phyloP scores from a whole-genome alignment of 2,113 vertebrate species.

The Nesoenas mayeri region DNA sequence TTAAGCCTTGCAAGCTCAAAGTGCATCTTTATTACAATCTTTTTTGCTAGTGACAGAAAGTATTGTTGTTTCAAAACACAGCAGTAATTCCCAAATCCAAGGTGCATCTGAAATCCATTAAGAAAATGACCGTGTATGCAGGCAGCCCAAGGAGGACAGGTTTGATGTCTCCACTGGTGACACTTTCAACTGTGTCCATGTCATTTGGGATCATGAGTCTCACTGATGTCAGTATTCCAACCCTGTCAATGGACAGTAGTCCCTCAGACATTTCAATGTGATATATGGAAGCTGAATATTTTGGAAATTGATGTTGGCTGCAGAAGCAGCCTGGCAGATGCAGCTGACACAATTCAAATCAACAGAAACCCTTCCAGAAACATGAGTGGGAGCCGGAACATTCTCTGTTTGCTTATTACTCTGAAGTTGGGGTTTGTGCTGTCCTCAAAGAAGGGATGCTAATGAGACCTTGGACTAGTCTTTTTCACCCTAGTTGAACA shows the following conservation, averaged over 20 bases:
- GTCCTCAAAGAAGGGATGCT: neutral
- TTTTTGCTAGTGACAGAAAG: neutral
- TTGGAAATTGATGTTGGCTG: neutral
- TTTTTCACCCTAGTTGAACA: neutral
- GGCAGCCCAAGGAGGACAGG: neutral
- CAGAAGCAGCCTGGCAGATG: neutral
- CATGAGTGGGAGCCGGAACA: neutral
- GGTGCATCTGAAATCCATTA: neutral
- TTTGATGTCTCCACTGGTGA: neutral
- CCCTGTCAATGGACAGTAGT: neutral
- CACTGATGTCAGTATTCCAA: neutral
- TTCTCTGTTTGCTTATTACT: neutral
- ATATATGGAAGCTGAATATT: accelerated
- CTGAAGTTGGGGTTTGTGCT: neutral
- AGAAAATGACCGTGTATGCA: neutral
- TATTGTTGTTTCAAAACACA: neutral
- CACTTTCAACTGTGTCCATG: neutral
- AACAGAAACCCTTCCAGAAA: neutral
- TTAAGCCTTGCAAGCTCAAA: neutral
- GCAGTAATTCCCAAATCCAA: neutral
- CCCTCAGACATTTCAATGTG: neutral
- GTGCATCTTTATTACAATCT: neutral
- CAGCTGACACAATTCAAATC: neutral
- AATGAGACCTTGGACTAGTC: neutral
- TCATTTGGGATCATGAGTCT: neutral